These are phyloP conservation scores for Raja brachyura DNA, from an alignment of 2,113 vertebrate genomes.

Conservation along the genomic window DNA sequence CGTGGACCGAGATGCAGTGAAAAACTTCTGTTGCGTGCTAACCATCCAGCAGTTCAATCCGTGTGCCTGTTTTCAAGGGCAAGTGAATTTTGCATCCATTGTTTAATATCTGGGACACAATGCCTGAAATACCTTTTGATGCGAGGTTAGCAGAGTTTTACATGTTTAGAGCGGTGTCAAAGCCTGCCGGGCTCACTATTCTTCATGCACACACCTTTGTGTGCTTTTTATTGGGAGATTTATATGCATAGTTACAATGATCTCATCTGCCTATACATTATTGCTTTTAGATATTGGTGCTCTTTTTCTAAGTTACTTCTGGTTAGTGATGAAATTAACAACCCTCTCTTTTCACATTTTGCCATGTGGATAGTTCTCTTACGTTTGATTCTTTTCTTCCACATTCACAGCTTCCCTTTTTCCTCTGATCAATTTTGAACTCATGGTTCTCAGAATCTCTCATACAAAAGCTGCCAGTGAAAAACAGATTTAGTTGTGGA, in stretches of 20 bases:
- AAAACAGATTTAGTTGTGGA: not conserved
- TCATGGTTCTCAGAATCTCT: not conserved
- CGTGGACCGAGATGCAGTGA: too few species aligned
- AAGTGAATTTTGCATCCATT: too few species aligned
- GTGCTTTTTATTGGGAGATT: not conserved
- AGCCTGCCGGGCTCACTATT: not conserved
- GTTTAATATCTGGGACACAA: not conserved
- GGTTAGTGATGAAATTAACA: not conserved
- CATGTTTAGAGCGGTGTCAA: not conserved
- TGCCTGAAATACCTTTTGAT: not conserved
- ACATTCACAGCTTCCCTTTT: not conserved
- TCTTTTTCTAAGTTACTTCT: not conserved
- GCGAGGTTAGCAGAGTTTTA: not conserved
- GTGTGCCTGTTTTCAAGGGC: too few species aligned
- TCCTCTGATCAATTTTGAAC: not conserved
- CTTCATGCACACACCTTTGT: not conserved
- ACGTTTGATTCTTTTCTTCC: not conserved
- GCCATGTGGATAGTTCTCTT: not conserved
- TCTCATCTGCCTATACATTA: too few species aligned
- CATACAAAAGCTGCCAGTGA: not conserved
- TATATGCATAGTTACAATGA: too few species aligned
- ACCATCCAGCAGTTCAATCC: too few species aligned
- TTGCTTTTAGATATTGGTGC: not conserved
- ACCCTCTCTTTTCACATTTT: not conserved
- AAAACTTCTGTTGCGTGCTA: too few species aligned